These are phyloP conservation scores for Batillaria attramentaria DNA, from an alignment of 1,140 invertebrate genomes.

Conservation along the genomic window DNA sequence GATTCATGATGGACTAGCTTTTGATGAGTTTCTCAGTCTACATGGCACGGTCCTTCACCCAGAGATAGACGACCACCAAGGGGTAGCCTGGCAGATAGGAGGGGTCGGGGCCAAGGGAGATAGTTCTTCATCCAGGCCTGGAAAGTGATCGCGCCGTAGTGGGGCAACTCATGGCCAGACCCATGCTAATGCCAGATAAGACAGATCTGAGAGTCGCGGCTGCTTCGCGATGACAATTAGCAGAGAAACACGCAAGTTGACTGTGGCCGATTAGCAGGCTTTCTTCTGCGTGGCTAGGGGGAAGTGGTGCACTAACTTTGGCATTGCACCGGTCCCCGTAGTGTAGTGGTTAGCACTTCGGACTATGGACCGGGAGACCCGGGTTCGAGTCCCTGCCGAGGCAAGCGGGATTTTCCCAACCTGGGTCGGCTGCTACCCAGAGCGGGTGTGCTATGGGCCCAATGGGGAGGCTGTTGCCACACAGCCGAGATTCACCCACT, in stretches of 20 bases:
- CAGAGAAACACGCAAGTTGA: constrained; percentile 1
- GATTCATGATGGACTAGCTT: background rate
- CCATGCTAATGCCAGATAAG: constrained; percentile 16
- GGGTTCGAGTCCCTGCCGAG: too few relatives aligned
- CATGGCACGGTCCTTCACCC: background rate
- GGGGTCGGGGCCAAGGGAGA: background rate
- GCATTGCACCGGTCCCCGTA: too few relatives aligned
- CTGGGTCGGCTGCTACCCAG: too few relatives aligned
- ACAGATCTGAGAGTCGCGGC: constrained; percentile 1
- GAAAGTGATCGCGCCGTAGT: background rate
- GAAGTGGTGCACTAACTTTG: too few relatives aligned
- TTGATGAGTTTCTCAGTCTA: background rate
- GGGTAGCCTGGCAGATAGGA: background rate
- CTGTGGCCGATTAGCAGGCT: background rate
- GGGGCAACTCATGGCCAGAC: background rate
- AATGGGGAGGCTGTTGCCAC: too few relatives aligned
- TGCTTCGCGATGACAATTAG: background rate
- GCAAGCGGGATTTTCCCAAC: too few relatives aligned
- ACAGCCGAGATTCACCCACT: too few relatives aligned
- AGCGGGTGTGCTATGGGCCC: too few relatives aligned
- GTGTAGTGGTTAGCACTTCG: too few relatives aligned
- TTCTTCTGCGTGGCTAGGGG: too few relatives aligned
- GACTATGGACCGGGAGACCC: too few relatives aligned
- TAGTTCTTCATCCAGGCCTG: background rate
- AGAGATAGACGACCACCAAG: background rate